Base-by-base conservation (phyloP, 2,888 invertebrate genomes). In the Nasonovia ribisnigri region DNA sequence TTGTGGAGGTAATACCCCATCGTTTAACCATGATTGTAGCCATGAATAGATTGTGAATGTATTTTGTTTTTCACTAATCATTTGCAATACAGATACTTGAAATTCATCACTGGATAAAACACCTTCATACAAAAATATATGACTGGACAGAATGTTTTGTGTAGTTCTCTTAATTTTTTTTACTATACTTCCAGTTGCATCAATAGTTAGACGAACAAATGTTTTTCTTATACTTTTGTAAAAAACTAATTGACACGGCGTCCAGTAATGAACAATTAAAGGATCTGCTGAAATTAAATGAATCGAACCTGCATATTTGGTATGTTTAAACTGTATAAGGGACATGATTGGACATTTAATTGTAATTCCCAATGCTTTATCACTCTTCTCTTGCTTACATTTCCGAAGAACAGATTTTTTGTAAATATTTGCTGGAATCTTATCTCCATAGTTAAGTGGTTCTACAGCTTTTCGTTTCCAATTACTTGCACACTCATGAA, bases 261-360 rank as follows among this genome's bases (percentile, higher is more conserved):
- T 91, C 91, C 91, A 91, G 46, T 84, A 91, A 67, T 91, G 91
- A 26, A 51, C 26, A 77, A 91, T 42, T 29, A 92, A 92, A 20
- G 48, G 43, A 8, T 89, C n/a, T 16, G 89, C 89, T 5, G 26
- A 13, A 24, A 89, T n/a, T 57, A 4, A 42, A 60, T 89, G 60
- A 43, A 89, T 89, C 6, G 60, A 89, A 3, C 57, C 60, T 1
- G 43, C 60, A 60, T 60, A 89, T 43, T 60, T 42, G 13, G 26
- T n/a, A 89, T 89, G 60, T 4, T 51, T 89, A 43, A 89, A 89
- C 43, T 89, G 43, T 5, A 89, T 60, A 1, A 60, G 43, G 57
- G 60, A 89, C 29, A 43, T 43, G 0, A 89, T 89, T 29, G 89
- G 89, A 36, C 60, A 89, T 36, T 89, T 89, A 13, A 29, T n/a